Conservation (phyloP, 1,140 invertebrate genomes). For the Nebria ingens region DNA sequence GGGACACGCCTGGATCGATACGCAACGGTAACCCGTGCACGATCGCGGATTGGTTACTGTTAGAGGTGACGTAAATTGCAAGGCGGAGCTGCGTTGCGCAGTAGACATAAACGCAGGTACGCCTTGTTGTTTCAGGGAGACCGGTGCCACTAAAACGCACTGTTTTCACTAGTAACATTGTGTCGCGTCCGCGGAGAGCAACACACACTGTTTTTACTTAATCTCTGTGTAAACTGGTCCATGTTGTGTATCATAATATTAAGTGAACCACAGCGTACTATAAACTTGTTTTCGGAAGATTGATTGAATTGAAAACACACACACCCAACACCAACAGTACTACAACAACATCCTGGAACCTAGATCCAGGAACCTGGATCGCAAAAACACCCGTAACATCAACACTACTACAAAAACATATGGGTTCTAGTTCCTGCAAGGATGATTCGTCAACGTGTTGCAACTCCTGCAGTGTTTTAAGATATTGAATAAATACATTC, state of each 20-base stretch:
- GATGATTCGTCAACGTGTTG: too few species aligned
- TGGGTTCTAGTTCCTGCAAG: too few species aligned
- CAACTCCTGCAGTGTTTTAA: too few species aligned
- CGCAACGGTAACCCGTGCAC: neutral
- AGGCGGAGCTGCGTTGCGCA: neutral
- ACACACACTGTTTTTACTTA: conserved; percentile 37
- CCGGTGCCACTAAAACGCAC: neutral
- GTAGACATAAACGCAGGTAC: neutral
- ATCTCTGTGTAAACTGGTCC: conserved; percentile 35
- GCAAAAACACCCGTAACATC: too few species aligned
- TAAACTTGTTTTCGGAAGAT: conserved; percentile 35
- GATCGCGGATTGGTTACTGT: neutral
- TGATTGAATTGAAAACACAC: conserved; percentile 32
- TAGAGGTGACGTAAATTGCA: neutral
- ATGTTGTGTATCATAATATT: conserved; percentile 39
- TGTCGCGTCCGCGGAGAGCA: conserved; percentile 31
- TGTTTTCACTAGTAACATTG: conserved; percentile 39
- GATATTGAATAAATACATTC: too few species aligned
- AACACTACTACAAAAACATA: too few species aligned
- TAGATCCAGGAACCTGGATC: too few species aligned
- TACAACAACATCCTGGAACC: too few species aligned
- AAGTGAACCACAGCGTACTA: too few species aligned
- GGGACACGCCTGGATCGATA: neutral
- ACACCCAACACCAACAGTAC: too few species aligned
- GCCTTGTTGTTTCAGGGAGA: neutral